Percentiles rank a stretch among this genome's conserved stretches.
Conservation (phyloP, 2,797 vertebrate species). For the Schizopygopsis malacanthus region DNA sequence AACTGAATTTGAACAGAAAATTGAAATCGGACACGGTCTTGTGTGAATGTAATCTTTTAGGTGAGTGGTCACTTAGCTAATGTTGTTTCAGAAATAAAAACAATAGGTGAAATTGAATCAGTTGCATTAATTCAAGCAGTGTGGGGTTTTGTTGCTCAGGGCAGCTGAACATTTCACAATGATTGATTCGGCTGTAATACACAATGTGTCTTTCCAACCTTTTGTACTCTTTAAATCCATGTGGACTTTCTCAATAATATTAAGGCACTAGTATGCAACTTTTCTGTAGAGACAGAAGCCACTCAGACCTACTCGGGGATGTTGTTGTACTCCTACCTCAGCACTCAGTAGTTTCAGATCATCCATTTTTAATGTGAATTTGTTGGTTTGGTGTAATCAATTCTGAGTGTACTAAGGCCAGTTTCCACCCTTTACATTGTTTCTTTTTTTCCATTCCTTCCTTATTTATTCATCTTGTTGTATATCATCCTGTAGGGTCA, state of each 20-base stretch:
- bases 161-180: slow-evolving; percentile 26
- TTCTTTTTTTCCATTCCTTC: neutral
- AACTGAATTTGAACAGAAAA: neutral
- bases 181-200: slow-evolving; percentile 11
- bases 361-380: slow-evolving; percentile 74
- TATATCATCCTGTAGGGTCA: slow-evolving; percentile 59
- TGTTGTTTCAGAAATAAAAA: too few relatives aligned
- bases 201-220: neutral
- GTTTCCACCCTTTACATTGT: slow-evolving; percentile 46
- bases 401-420: slow-evolving; percentile 60
- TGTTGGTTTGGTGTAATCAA: slow-evolving; percentile 65
- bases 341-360: slow-evolving; percentile 62
- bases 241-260: neutral
- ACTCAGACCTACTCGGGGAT: slow-evolving; percentile 5
- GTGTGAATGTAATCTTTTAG: neutral
- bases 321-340: slow-evolving; percentile 53
- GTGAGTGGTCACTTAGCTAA: too few relatives aligned
- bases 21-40: neutral
- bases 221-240: slow-evolving; percentile 12
- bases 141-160: slow-evolving; percentile 5
- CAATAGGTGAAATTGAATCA: slow-evolving; percentile 5
- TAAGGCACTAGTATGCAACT: slow-evolving; percentile 10
- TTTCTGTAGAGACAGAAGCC: slow-evolving; percentile 22
- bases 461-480: slow-evolving; percentile 74
- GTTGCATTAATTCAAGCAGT: slow-evolving; percentile 16